Evolutionary conservation across 2,888 invertebrate species (phyloP).

Genomic region (Papilio elwesi): DNA sequence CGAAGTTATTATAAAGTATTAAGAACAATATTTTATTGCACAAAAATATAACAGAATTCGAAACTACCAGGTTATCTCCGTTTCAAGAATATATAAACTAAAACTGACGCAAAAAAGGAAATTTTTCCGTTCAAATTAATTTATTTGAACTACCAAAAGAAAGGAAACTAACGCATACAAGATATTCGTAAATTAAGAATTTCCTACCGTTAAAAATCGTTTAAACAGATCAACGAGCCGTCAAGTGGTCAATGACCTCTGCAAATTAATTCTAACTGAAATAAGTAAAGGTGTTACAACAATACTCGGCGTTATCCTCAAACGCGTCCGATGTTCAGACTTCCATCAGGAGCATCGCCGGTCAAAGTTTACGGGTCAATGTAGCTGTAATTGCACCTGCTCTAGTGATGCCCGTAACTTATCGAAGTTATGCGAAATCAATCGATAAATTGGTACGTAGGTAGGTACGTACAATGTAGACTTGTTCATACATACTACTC

Average conservation of each 20-base stretch:
- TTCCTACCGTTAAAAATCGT: slow-evolving; percentile 27
- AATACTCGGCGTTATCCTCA: slow-evolving; percentile 44
- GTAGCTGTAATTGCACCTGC: slow-evolving; percentile 41
- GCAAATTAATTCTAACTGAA: slow-evolving; percentile 37
- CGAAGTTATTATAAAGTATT: too few species aligned
- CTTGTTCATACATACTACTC: too few species aligned
- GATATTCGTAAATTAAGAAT: slow-evolving; percentile 11
- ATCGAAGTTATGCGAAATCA: slow-evolving; percentile 5
- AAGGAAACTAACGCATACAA: slow-evolving; percentile 16
- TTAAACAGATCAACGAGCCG: slow-evolving; percentile 26
- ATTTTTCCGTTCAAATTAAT: not conserved
- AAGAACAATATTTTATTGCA: too few species aligned
- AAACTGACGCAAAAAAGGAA: not conserved
- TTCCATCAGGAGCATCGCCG: slow-evolving; percentile 46
- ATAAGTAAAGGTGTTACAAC: slow-evolving; percentile 38
- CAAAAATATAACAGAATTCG: too few species aligned
- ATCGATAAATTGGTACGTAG: not conserved
- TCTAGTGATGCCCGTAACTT: slow-evolving; percentile 38
- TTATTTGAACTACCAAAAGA: not conserved
- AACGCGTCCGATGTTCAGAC: slow-evolving; percentile 37
- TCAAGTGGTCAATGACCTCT: slow-evolving; percentile 22
- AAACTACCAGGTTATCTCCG: too few species aligned
- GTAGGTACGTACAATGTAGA: too few species aligned
- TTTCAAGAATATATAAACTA: too few species aligned
- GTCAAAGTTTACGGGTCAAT: slow-evolving; percentile 59